phyloP scores from a whole-genome alignment of 2,113 vertebrate species.

The Hemiscyllium ocellatum region DNA sequence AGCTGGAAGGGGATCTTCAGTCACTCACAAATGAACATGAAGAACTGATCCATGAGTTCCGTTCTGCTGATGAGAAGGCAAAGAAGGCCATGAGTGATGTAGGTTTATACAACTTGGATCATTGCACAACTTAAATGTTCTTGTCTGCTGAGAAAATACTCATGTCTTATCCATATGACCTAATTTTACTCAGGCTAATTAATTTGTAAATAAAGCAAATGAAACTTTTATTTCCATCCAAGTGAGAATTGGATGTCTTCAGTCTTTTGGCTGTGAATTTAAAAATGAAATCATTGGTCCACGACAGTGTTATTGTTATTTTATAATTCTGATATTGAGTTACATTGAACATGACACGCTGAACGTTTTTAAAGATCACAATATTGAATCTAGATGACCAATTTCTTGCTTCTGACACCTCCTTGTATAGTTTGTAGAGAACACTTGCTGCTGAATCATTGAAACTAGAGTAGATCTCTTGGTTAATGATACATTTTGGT shows the following conservation, averaged over 20 bases:
- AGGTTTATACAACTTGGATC: constrained; percentile 39
- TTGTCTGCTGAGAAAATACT: background rate
- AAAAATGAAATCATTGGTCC: background rate
- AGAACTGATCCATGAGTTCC: constrained; percentile 60
- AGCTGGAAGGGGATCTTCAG: constrained; percentile 58
- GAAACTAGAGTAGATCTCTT: background rate
- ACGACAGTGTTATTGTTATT: background rate
- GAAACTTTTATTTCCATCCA: background rate
- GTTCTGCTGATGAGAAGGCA: constrained; percentile 55
- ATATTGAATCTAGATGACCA: background rate
- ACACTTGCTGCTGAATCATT: background rate
- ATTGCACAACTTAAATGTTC: background rate
- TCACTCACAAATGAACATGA: constrained; percentile 54
- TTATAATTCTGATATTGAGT: background rate
- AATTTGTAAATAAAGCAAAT: background rate
- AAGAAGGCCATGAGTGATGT: constrained; percentile 58
- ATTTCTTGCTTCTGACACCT: background rate
- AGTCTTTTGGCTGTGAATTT: background rate
- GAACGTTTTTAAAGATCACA: background rate
- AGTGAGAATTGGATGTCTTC: background rate
- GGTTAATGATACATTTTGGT: background rate
- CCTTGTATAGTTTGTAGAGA: background rate
- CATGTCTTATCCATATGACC: background rate
- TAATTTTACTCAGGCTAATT: background rate
- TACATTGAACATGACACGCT: background rate